Percentiles rank a stretch among this genome's conserved stretches.
Conservation (phyloP, 2,888 invertebrate species). For the Toxonevra muliebris region DNA sequence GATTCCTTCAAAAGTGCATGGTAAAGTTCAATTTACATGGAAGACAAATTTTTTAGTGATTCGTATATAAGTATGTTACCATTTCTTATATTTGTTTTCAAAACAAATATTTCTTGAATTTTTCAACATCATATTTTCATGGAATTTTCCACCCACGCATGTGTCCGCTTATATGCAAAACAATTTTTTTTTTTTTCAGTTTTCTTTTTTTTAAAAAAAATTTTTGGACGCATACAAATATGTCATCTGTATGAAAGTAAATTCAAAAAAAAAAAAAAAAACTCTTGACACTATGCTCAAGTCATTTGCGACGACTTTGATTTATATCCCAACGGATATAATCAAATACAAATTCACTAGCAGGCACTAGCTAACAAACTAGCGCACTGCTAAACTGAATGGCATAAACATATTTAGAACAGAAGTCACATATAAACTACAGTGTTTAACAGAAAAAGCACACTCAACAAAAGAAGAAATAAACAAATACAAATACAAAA, state of each 20-base stretch:
- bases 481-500: too few species aligned
- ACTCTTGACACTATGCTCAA: conserved; percentile 32
- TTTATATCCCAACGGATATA: conserved; percentile 50
- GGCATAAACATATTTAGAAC: conserved; percentile 23
- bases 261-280: too few species aligned
- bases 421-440: neutral
- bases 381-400: conserved; percentile 6
- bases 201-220: neutral
- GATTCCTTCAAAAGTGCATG: too few species aligned
- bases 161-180: neutral
- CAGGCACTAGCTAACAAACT: conserved; percentile 1
- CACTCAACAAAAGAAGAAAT: neutral
- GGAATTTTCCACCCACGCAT: neutral
- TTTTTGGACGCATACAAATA: too few species aligned
- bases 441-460: neutral
- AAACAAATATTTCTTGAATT: neutral
- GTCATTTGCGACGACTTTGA: conserved; percentile 52
- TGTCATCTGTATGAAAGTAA: too few species aligned
- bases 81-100: too few species aligned
- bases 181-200: neutral
- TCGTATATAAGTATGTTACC: too few species aligned
- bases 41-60: too few species aligned
- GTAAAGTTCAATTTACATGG: too few species aligned
- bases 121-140: neutral
- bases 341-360: conserved; percentile 44